Percentiles rank a stretch among this genome's conserved stretches.
phyloP scores from a whole-genome alignment of 2,797 vertebrate genomes.

The Meriones psammophilus region DNA sequence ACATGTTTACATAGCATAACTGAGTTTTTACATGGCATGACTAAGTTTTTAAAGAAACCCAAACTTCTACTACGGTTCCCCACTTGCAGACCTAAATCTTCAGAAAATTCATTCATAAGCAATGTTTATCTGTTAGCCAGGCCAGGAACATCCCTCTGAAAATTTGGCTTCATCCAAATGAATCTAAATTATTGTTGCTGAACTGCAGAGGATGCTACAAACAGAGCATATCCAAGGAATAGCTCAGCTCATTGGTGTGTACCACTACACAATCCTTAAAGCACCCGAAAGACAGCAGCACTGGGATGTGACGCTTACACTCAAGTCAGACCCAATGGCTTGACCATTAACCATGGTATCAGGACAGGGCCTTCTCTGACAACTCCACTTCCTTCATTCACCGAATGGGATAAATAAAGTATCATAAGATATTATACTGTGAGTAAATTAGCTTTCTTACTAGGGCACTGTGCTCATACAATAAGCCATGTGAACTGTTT shows the following conservation, averaged over 20 bases:
- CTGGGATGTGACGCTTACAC: no score
- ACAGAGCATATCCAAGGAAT: neutral
- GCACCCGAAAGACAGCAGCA: neutral
- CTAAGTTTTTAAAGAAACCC: no score
- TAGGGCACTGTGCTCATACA: no score
- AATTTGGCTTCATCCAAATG: slow-evolving; percentile 36
- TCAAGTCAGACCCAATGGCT: neutral
- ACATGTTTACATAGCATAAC: no score
- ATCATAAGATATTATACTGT: neutral
- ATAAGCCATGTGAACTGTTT: neutral
- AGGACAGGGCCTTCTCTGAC: neutral
- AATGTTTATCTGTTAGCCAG: neutral
- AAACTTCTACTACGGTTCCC: neutral
- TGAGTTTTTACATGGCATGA: no score
- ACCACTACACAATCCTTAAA: neutral
- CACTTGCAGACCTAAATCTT: slow-evolving; percentile 72
- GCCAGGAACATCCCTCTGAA: slow-evolving; percentile 64
- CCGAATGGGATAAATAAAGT: neutral
- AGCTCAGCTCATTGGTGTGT: fast-evolving
- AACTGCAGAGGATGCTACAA: neutral
- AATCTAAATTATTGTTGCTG: neutral
- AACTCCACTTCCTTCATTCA: neutral
- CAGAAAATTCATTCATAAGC: slow-evolving; percentile 64
- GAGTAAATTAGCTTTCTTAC: neutral
- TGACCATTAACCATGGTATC: neutral